Evolutionary conservation across 2,797 vertebrate species (phyloP).

Genomic region (Dromococcyx pavoninus): DNA sequence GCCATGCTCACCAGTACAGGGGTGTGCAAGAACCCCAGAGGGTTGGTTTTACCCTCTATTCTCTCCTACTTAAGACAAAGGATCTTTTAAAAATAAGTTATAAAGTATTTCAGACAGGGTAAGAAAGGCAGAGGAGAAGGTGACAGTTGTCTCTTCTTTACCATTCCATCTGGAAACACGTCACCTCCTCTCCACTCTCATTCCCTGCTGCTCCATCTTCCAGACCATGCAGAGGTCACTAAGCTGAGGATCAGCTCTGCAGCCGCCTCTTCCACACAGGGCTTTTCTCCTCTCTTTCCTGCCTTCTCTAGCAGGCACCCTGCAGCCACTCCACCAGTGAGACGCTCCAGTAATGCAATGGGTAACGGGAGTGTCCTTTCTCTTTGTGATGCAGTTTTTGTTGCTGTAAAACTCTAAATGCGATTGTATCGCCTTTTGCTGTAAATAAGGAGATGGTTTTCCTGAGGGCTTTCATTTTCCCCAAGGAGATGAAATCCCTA

Average conservation of each 20-base stretch:
- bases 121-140: background rate
- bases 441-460: background rate
- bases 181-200: background rate
- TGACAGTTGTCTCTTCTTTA: background rate
- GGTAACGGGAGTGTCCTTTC: rapidly evolving
- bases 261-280: background rate
- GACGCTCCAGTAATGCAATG: no score
- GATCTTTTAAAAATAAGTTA: background rate
- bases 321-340: background rate
- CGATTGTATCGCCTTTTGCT: background rate
- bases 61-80: background rate
- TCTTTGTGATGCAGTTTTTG: rapidly evolving
- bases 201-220: background rate
- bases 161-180: background rate
- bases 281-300: no score
- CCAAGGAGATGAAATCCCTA: background rate
- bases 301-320: no score
- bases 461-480: background rate
- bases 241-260: background rate
- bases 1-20: background rate
- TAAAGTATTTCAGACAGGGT: background rate
- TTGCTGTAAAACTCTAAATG: background rate
- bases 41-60: background rate
- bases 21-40: background rate
- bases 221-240: rapidly evolving